Percentiles rank a stretch among this genome's conserved stretches.
These are phyloP conservation scores for Oncorhynchus clarkii DNA, from an alignment of 2,113 vertebrate genomes.

Conservation along the genomic window DNA sequence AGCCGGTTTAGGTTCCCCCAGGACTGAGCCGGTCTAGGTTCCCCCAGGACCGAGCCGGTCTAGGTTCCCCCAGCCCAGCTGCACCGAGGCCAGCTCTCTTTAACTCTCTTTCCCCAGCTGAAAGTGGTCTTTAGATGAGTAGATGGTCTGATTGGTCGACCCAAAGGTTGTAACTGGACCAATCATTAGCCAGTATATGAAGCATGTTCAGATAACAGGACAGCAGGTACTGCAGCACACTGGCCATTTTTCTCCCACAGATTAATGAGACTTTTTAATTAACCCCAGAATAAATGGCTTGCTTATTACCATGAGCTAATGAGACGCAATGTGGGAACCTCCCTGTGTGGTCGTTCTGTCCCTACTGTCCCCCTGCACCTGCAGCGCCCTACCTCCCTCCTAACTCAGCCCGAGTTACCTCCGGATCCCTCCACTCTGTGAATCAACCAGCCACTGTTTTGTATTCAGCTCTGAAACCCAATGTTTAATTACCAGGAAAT, in stretches of 20 bases:
- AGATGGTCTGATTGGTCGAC: conserved; percentile 70
- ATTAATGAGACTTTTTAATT: conserved; percentile 90
- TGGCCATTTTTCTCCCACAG: conserved; percentile 66
- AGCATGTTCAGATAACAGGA: conserved; percentile 89
- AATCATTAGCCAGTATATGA: conserved; percentile 72
- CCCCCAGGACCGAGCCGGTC: too few relatives aligned
- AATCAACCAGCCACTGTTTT: conserved; percentile 83
- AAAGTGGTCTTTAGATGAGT: conserved; percentile 39
- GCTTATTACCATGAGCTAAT: conserved; percentile 90
- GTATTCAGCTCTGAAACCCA: conserved; percentile 79
- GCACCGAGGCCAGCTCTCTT: conserved; percentile 55
- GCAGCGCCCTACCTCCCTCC: conserved; percentile 59
- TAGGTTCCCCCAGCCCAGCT: background rate
- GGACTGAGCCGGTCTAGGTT: too few relatives aligned
- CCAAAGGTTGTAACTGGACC: conserved; percentile 80
- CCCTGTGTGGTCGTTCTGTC: conserved; percentile 52
- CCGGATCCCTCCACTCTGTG: conserved; percentile 74
- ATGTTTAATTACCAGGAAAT: conserved; percentile 91
- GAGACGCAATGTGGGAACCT: conserved; percentile 90
- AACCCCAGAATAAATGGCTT: conserved; percentile 77
- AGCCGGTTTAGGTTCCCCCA: too few relatives aligned
- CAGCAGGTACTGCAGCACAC: conserved; percentile 69
- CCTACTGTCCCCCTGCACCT: conserved; percentile 78
- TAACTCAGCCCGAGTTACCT: conserved; percentile 55
- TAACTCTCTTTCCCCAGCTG: conserved; percentile 80